Evolutionary conservation across 2,888 invertebrate genomes (phyloP), one percentile per base, ranked within the genome.

Genomic region (Diarsia brunnea): DNA sequence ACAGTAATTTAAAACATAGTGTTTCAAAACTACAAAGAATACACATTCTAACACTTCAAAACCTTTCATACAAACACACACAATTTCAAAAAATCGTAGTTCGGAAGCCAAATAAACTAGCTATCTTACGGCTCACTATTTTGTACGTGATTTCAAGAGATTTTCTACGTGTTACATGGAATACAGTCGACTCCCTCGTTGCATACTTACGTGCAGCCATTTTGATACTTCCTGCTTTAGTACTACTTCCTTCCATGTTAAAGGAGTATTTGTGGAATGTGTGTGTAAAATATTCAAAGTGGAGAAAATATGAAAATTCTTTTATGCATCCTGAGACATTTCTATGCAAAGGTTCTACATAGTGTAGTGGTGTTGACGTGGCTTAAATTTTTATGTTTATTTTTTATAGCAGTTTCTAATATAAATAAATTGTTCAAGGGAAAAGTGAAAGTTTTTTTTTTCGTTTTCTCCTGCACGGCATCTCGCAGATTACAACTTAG

Each of bases 201-300:
- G 78, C 43, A 60, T 51, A 78, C 72, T 81, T 80, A 78, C 83
- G 80, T 81, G 83, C 72, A 68, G 65, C n/a, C 73, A 83, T 78
- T 68, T 60, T 71, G 49, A 69, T 70, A 61, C 68, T 68, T 77
- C 70, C 70, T 77, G 31, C 14, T 49, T 45, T 27, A 31, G 60
- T 49, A 68, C 63, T 14, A 49, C 78, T 80, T 82, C 78, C 49
- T 65, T 19, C 58, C 49, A 27, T 53, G n/a, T n/a, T n/a, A n/a
- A n/a, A n/a, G n/a, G n/a, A 24, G 21, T 31, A 16, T 14, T 31
- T 11, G 31, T 55, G 11, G 19, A 75, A 75, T 67, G 11, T 45
- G 7, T 74, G 21, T 66, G 14, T 67, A 55, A 81, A 63, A 78
- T 75, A 79, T 79, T 79, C 55, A 77, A 51, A 21, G 2, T 21